Evolutionary conservation across 1,140 invertebrate genomes (phyloP).

Genomic region (Pogonognathellus flavescens): DNA sequence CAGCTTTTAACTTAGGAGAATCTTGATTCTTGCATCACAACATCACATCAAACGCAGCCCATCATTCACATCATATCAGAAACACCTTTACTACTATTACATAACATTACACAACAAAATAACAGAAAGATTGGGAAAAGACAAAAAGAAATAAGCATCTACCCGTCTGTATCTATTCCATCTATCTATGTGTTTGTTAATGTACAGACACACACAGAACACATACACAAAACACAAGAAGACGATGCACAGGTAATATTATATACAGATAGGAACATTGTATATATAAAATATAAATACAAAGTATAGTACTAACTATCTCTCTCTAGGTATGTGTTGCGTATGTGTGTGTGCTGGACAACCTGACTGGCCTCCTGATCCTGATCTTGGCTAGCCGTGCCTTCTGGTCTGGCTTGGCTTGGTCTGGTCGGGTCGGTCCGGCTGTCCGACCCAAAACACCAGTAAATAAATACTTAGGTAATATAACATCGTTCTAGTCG

Average conservation of each 20-base stretch:
- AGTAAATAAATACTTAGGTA: conserved; percentile 48
- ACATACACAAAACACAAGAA: not conserved
- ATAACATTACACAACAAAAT: conserved; percentile 6
- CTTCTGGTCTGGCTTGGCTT: conserved; percentile 20
- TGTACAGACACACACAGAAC: not conserved
- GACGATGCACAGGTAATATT: too few species aligned
- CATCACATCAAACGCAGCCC: not conserved
- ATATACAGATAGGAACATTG: not conserved
- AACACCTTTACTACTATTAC: conserved; percentile 34
- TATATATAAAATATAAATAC: too few species aligned
- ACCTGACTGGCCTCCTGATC: not conserved
- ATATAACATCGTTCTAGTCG: conserved; percentile 3
- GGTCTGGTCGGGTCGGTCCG: not conserved
- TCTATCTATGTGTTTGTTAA: conserved; percentile 30
- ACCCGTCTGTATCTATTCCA: not conserved
- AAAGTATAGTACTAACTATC: too few species aligned
- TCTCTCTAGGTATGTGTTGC: not conserved
- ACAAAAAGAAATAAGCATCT: conserved; percentile 44
- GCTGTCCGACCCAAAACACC: conserved; percentile 26
- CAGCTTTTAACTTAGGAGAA: not conserved
- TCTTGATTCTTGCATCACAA: not conserved
- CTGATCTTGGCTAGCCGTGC: conserved; percentile 1
- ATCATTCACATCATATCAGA: conserved; percentile 44
- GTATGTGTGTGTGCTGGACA: not conserved
- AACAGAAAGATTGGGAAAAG: conserved; percentile 26